Conservation (phyloP, 2,797 vertebrate species). For the Prionace glauca region DNA sequence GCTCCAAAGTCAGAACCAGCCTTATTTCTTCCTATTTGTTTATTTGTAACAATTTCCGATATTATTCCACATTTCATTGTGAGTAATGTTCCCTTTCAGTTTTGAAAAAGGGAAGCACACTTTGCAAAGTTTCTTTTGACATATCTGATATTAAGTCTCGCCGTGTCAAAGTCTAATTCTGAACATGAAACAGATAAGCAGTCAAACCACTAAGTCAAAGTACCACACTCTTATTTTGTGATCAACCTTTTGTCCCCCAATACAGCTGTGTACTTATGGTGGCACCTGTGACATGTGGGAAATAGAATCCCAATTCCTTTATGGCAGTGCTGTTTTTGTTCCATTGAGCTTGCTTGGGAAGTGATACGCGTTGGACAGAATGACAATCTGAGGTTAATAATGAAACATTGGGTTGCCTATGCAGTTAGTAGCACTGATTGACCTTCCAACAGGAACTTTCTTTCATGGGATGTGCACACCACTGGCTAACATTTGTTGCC, state of each 20-base stretch:
- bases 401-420: background rate
- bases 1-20: background rate
- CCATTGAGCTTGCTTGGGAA: background rate
- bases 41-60: background rate
- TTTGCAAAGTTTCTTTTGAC: background rate
- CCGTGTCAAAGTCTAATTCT: background rate
- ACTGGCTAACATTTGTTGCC: no score
- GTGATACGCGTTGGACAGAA: background rate
- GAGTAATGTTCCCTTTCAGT: background rate
- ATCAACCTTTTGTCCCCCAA: background rate
- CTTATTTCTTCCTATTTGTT: background rate
- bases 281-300: background rate
- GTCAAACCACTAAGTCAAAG: background rate
- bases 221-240: background rate
- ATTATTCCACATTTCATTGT: background rate
- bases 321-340: background rate
- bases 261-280: background rate
- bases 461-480: no score
- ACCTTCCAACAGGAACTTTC: no score
- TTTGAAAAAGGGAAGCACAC: background rate
- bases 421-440: background rate
- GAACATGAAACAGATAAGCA: background rate
- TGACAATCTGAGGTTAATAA: background rate
- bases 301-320: background rate
- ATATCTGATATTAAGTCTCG: background rate